A percentile compares a stretch with the other conserved stretches of the same genome.
These are phyloP conservation scores for Drosophila peninsularis DNA, from an alignment of 2,888 invertebrate genomes.

Conservation along the genomic window DNA sequence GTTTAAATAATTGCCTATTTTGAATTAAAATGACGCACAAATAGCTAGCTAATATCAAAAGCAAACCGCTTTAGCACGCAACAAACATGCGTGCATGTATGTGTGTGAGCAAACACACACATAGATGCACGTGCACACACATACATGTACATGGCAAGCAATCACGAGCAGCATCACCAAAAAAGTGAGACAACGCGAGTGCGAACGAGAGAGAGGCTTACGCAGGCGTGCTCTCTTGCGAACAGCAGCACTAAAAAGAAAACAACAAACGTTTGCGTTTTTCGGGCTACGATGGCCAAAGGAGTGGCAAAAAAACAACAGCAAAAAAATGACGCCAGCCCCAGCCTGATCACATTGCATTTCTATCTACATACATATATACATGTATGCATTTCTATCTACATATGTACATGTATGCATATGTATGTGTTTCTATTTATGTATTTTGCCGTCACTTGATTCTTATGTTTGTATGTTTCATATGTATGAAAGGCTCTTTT, in stretches of 20 bases:
- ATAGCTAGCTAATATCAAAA: constrained; percentile 47
- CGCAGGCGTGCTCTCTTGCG: constrained; percentile 47
- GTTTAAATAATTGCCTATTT: constrained; percentile 75
- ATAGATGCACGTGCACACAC: constrained; percentile 2
- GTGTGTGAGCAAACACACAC: constrained; percentile 5
- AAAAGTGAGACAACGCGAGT: constrained; percentile 16
- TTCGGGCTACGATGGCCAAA: constrained; percentile 36
- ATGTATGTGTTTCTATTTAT: background rate
- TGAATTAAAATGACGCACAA: constrained; percentile 67
- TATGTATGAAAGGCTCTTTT: background rate
- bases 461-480: constrained; percentile 7
- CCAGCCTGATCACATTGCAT: constrained; percentile 36
- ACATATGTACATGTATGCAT: background rate
- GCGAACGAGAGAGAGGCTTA: constrained; percentile 38
- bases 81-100: constrained; percentile 9
- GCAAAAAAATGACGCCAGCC: constrained; percentile 22
- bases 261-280: constrained; percentile 28
- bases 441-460: constrained; percentile 26
- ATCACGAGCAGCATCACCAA: constrained; percentile 20
- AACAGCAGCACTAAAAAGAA: constrained; percentile 28
- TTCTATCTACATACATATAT: constrained; percentile 5
- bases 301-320: constrained; percentile 50
- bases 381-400: background rate
- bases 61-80: constrained; percentile 16
- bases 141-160: constrained; percentile 4